Conservation (phyloP, 2,797 vertebrate genomes). For the Sebastolobus alascanus region DNA sequence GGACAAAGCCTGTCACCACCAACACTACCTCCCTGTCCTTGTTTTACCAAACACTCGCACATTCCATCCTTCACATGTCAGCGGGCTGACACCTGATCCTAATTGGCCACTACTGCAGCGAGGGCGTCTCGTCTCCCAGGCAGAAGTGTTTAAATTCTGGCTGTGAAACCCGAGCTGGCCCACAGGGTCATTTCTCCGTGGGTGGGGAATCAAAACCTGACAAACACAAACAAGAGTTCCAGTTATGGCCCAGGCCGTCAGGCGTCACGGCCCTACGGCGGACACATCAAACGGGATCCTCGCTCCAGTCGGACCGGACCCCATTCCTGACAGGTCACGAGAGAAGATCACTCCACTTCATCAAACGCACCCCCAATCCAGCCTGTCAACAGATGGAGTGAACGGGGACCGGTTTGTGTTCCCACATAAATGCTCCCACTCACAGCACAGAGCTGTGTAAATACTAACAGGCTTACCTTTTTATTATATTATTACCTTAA, state of each 20-base stretch:
- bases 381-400: constrained; percentile 65
- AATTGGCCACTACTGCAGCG: constrained; percentile 77
- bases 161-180: constrained; percentile 72
- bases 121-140: constrained; percentile 57
- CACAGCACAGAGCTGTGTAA: constrained; percentile 34
- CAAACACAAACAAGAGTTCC: constrained; percentile 69
- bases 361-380: constrained; percentile 60
- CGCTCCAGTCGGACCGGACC: constrained; percentile 27
- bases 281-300: constrained; percentile 62
- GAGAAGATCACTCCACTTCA: constrained; percentile 54
- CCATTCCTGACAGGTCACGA: constrained; percentile 65
- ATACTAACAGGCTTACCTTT: constrained; percentile 36
- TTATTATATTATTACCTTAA: too few species aligned
- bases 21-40: constrained; percentile 56
- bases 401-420: constrained; percentile 51
- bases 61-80: constrained; percentile 84
- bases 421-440: constrained; percentile 52
- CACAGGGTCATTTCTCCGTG: constrained; percentile 68
- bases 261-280: constrained; percentile 6
- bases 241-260: constrained; percentile 46
- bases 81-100: constrained; percentile 81
- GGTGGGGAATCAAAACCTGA: constrained; percentile 71
- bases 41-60: constrained; percentile 69
- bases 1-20: constrained; percentile 77
- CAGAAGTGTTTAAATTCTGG: constrained; percentile 69